Evolutionary conservation across 2,888 invertebrate genomes (phyloP), one percentile per base, ranked within the genome.

Genomic region (Ornithoptera priamus): DNA sequence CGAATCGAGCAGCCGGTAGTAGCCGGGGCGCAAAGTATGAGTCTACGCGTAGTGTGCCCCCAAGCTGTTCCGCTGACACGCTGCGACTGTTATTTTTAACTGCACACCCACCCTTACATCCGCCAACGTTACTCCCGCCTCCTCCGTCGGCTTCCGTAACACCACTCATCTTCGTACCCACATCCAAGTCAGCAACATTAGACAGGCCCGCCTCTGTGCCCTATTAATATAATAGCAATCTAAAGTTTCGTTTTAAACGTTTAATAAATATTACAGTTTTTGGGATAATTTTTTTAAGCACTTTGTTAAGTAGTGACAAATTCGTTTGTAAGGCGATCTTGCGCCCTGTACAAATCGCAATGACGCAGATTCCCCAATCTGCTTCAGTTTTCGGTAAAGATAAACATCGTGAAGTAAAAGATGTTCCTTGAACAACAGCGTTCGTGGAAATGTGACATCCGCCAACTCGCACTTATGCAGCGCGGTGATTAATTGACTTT

Each of bases 1-100:
- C 72, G 17, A 84, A 2, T 0, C 77, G 75, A 3, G 76, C 50
- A 22, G 80, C 80, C 8, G 89, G 84, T 69, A 85, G 70, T 15
- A 81, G 77, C n/a, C 85, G 85, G 36, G 85, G 88, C 30, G 87
- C 86, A 77, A 90, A 88, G 74, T 86, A 87, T 15, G 93, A 92
- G 72, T 91, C 91, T 1, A 93, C 90, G 0, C 96, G 93, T 30
- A 95, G 71, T 18, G 81, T 85, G 18, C 86, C 85, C 17, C 84
- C 84, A 65, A 92, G 73, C 70, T 88, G 86, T 58, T 87, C 87
- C 1, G 86, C 86, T 0, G 82, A 75, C 22, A 88, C 84, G 0
- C 66, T 72, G 22, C 63, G 20, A 7, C 10, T 53, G 30, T 15
- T 36, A 39, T 39, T 12, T 18, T 0, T 53, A n/a, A 6, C 42